Conservation (phyloP, 2,113 vertebrate species). For the Pelusios castaneus region DNA sequence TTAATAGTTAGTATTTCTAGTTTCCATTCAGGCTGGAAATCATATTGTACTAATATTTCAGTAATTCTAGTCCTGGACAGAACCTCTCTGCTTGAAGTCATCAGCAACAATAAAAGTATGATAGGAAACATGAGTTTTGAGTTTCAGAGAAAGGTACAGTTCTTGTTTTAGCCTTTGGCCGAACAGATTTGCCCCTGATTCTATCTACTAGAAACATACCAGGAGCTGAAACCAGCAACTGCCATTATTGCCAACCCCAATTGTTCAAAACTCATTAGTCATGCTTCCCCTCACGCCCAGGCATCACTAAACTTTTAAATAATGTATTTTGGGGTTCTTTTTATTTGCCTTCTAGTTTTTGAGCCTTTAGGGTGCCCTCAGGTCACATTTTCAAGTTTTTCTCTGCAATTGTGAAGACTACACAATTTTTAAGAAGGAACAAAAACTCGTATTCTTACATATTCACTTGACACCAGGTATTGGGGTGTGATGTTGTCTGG, state of each 20-base stretch:
- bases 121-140: no score
- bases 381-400: not conserved
- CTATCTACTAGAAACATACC: not conserved
- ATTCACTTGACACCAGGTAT: not conserved
- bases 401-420: not conserved
- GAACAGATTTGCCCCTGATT: not conserved
- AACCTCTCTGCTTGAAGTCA: no score
- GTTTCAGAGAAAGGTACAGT: no score
- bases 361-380: not conserved
- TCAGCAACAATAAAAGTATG: no score
- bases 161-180: no score
- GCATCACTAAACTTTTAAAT: not conserved
- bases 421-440: not conserved
- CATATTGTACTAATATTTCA: not conserved
- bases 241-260: not conserved
- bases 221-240: not conserved
- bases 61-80: no score
- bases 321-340: not conserved
- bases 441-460: not conserved
- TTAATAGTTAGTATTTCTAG: not conserved
- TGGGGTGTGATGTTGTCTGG: not conserved
- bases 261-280: not conserved
- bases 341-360: not conserved
- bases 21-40: not conserved
- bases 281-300: no score